Base-by-base conservation (phyloP, 23 tunicate species). In the Ascidia mentula region DNA sequence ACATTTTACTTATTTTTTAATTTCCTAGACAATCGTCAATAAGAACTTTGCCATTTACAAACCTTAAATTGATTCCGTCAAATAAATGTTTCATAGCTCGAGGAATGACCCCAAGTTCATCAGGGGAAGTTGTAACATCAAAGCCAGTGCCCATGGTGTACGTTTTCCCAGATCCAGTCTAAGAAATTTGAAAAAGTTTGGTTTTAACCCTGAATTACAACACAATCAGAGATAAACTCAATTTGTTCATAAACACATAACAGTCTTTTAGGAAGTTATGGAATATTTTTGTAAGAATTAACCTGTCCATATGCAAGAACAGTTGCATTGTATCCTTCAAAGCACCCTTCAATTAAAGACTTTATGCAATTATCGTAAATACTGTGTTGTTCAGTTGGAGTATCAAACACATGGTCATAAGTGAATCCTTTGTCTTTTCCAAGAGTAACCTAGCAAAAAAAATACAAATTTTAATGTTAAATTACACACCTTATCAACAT, bases 71-170 rank as follows among this genome's bases (percentile, higher is more conserved):
- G 32, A 95, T 90, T 74, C 89, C 99, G 18, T 77, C 60, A 77
- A 90, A 95, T 13, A 95, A 46, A 77, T 90, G 96, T 33, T 83
- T 73, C 77, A 95, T 86, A 6, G 99, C 99, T 28, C 99, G 69
- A 22, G 99, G 99, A 46, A 95, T 90, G 26, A 95, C 72, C 36
- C 99, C 99, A 34, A 79, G 70, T 42, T 86, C 80, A 37, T 90
- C 92, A 37, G 75, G 85, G 18, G 74, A 40, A 31, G 81, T 74
- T n/a, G 88, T 76, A 32, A 87, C 85, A 76, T 95, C 99, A 79
- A 95, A 95, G n/a, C 96, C 94, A 6, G 99, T 95, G 5, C 99
- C 99, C 99, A 95, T 95, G 1, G 99, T 95, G 79, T 90, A 88
- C 0, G 99, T 95, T 83, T 95, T 95, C 5, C 99, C 99, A 45